Conservation (phyloP, 2,888 invertebrate genomes). For the Antitype chi region DNA sequence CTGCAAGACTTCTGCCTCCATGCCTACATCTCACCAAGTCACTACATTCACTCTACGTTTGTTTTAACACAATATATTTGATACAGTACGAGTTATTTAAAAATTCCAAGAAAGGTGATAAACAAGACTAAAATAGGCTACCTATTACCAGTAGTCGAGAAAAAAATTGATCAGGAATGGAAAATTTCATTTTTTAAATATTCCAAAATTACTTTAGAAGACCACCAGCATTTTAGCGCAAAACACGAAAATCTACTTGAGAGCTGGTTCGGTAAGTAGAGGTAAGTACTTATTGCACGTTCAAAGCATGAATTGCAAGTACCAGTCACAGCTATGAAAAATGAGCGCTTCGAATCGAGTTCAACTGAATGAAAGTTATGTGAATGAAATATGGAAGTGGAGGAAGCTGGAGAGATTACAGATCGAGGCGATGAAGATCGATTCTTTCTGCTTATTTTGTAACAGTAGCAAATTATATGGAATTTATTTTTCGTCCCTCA, state of each 20-base stretch:
- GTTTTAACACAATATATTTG: too few relatives aligned
- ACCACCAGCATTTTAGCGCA: constrained; percentile 11
- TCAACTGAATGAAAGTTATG: constrained; percentile 61
- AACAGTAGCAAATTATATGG: constrained; percentile 21
- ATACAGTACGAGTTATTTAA: background rate
- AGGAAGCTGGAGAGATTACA: constrained; percentile 47
- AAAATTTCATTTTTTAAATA: background rate
- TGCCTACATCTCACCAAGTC: too few relatives aligned
- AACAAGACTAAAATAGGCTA: background rate
- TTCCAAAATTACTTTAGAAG: background rate
- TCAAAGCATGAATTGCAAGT: constrained; percentile 60
- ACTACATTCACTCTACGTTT: too few relatives aligned
- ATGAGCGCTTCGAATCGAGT: constrained; percentile 59
- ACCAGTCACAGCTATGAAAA: constrained; percentile 56
- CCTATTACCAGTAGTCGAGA: background rate
- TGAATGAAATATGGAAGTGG: constrained; percentile 57
- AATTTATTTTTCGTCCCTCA: background rate
- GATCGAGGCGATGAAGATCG: constrained; percentile 38
- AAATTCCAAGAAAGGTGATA: background rate
- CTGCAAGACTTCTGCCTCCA: too few relatives aligned
- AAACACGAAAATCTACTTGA: constrained; percentile 38
- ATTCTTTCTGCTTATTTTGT: constrained; percentile 25
- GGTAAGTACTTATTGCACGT: constrained; percentile 46
- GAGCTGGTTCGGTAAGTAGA: constrained; percentile 19
- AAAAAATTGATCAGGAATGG: background rate